phyloP scores from a whole-genome alignment of 2,797 vertebrate species.

The Mustela erminea region DNA sequence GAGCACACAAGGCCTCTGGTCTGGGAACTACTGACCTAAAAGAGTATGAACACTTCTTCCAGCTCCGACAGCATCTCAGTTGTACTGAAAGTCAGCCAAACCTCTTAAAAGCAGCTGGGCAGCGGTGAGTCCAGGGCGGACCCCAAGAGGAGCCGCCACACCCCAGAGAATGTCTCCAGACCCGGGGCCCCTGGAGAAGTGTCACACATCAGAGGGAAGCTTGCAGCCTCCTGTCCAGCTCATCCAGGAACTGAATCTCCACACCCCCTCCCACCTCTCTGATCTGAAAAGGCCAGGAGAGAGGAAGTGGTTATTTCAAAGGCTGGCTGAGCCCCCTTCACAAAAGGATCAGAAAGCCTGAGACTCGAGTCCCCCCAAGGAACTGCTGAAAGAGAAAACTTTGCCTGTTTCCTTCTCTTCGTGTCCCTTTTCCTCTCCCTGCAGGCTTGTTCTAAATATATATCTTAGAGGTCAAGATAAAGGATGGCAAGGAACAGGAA shows the following conservation, averaged over 20 bases:
- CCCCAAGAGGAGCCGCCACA: accelerated
- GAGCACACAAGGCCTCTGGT: neutral
- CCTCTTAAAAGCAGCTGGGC: conserved; percentile 66
- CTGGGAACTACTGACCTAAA: neutral
- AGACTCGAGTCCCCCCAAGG: neutral
- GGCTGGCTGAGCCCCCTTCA: neutral
- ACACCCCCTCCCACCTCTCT: neutral
- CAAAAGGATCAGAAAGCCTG: neutral
- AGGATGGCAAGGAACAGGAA: neutral
- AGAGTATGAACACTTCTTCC: neutral
- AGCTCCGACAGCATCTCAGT: conserved; percentile 3
- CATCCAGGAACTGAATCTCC: neutral
- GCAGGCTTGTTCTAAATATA: conserved; percentile 24
- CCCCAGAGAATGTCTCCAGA: neutral
- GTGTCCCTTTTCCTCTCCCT: conserved; percentile 8
- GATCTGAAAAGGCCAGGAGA: conserved; percentile 40
- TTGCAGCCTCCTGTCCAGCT: neutral
- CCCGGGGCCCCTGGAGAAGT: neutral
- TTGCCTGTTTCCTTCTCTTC: neutral
- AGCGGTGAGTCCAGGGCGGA: neutral
- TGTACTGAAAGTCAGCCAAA: conserved; percentile 32
- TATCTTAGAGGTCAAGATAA: neutral
- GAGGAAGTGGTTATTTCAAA: conserved; percentile 77
- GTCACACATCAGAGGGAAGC: neutral
- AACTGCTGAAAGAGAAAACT: neutral